A percentile compares a stretch with the other conserved stretches of the same genome.
These are phyloP conservation scores for Leucoptera coffeella DNA, from an alignment of 2,888 invertebrate species.

Conservation along the genomic window DNA sequence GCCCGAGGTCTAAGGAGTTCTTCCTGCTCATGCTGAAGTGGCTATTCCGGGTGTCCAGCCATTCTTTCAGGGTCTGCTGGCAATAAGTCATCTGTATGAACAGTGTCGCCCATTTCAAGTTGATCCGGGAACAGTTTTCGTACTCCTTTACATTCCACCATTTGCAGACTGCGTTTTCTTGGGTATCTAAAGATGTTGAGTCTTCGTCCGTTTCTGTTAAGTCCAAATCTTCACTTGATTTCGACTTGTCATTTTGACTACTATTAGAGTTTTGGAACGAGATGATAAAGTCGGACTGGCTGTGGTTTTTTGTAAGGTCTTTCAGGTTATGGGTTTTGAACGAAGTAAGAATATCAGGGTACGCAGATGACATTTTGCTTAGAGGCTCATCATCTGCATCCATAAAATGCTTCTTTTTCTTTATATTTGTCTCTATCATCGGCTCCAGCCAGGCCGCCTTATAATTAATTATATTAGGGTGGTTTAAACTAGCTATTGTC, in stretches of 20 bases:
- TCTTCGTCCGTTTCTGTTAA: conserved; percentile 11
- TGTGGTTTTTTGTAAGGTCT: conserved; percentile 23
- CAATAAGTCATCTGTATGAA: conserved; percentile 84
- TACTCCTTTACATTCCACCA: conserved; percentile 19
- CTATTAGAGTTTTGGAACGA: conserved; percentile 32
- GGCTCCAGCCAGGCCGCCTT: conserved; percentile 80
- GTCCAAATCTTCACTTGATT: conserved; percentile 20
- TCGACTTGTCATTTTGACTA: conserved; percentile 14
- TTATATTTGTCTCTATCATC: conserved; percentile 38
- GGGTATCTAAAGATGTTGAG: conserved; percentile 7
- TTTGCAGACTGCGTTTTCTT: conserved; percentile 28
- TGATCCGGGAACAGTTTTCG: conserved; percentile 35
- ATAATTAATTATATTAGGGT: conserved; percentile 75
- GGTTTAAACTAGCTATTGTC: conserved; percentile 71
- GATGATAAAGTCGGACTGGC: conserved; percentile 33
- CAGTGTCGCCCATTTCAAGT: conserved; percentile 61
- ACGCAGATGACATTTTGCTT: conserved; percentile 19
- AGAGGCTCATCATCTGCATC: conserved; percentile 25
- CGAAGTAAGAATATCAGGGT: conserved; percentile 33
- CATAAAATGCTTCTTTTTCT: conserved; percentile 23
- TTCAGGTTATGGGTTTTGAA: conserved; percentile 44
- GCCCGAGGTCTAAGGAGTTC: conserved; percentile 23
- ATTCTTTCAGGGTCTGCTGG: conserved; percentile 67
- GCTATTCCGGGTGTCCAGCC: conserved; percentile 62
- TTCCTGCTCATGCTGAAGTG: conserved; percentile 19